Evolutionary conservation across 2,113 vertebrate genomes (phyloP), one percentile per base, ranked within the genome.

Genomic region (Myotis yumanensis): DNA sequence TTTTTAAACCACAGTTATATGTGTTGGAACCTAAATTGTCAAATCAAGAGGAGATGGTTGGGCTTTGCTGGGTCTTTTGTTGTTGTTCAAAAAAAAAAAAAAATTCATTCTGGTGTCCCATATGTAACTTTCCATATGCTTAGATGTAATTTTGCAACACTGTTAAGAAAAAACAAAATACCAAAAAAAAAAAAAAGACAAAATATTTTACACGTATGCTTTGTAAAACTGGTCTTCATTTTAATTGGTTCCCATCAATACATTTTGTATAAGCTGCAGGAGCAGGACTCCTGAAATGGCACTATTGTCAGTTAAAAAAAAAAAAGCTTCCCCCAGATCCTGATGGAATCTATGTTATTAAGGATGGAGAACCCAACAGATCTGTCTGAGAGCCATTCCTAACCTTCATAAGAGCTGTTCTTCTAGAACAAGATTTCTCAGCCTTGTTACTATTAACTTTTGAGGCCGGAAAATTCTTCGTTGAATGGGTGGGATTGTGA

Each of bases 11-110:
- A 51, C 48, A 57, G 82, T 87, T 81, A 75, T 11, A 91, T 51
- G 6, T 32, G 73, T 1, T 51, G 9, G 54, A 93, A 93, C 14
- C 35, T 48, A 93, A 89, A 83, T 30, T 48, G 48, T 93, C 71
- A 93, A 86, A 90, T 57, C 51, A 92, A 95, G 40, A 94, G 12
- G 22, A 92, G 48, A 37, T 62, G 57, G 20, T 64, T 93, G 20
- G 68, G 89, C 51, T 89, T 83, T 76, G 59, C 30, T 80, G 20
- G 7, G 12, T n/a, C 7, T 82, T 93, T 59, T 51, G 51, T 32
- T 88, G 9, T 28, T 75, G 28, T n/a, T 88, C 68, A 71, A 59
- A 64, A 97, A 59, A 28, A 62, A 64, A 97, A 57, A 25, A 62
- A 86, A 62, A 88, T 87, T 69, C 93, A 80, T 72, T 91, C 59